These are phyloP conservation scores for Microctonus aethiopoides DNA, from an alignment of 2,888 invertebrate genomes.

Conservation along the genomic window DNA sequence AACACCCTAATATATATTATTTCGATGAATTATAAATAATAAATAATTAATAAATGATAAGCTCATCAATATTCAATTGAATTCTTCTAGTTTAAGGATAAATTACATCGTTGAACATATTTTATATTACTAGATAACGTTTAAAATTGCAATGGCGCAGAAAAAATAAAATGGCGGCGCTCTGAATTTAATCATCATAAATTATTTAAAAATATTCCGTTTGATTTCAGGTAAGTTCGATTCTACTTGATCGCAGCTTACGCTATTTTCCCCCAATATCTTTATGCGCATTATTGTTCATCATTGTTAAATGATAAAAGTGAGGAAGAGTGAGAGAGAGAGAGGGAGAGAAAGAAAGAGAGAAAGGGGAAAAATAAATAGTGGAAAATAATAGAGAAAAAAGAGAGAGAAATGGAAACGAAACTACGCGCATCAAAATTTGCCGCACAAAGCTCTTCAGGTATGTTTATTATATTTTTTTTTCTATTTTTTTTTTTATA, in stretches of 20 bases:
- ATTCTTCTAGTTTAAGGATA: too few relatives aligned
- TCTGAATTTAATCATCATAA: background rate
- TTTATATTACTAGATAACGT: too few relatives aligned
- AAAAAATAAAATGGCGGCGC: background rate
- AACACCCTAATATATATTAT: conserved; percentile 2
- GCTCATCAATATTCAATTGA: too few relatives aligned
- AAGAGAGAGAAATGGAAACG: conserved; percentile 28
- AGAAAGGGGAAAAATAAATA: conserved; percentile 10
- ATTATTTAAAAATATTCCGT: conserved; percentile 16
- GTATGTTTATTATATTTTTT: conserved; percentile 19
- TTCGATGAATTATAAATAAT: conserved; percentile 29
- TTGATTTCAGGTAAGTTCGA: conserved; percentile 47
- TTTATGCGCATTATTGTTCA: conserved; percentile 3
- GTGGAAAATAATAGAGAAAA: background rate
- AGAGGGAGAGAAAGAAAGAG: conserved; percentile 3
- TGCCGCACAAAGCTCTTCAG: conserved; percentile 26
- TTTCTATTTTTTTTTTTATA: background rate
- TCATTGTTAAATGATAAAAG: conserved; percentile 12
- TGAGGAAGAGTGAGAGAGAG: background rate
- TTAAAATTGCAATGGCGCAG: too few relatives aligned
- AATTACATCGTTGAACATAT: too few relatives aligned
- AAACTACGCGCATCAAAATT: conserved; percentile 33
- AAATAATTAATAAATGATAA: background rate
- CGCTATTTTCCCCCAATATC: conserved; percentile 1
- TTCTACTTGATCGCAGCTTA: conserved; percentile 2